Base-by-base conservation (phyloP, 2,888 invertebrate species). In the Xestia xanthographa region DNA sequence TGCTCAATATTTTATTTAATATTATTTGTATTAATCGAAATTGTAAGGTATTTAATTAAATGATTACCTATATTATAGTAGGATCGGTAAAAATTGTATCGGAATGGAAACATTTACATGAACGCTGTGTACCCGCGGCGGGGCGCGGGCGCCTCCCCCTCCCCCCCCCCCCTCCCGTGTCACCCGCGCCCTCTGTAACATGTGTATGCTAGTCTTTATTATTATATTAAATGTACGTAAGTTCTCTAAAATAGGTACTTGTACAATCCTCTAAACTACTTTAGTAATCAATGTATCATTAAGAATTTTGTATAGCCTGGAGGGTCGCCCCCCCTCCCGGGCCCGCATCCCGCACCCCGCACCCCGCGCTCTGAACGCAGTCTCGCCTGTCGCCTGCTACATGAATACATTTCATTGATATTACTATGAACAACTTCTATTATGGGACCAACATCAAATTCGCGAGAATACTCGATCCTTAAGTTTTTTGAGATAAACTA, bases 181-280 rank as follows among this genome's bases (percentile, higher is more conserved):
- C 68, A 53, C 5, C 29, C 38, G 66, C 62, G 58, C 41, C 29
- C 41, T 20, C 72, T 91, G 89, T 91, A 91, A 94, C 91, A 93
- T 94, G 94, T 95, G 92, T 96, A 96, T 96, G 96, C 96, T 96
- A 96, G 96, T 96, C 96, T 96, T 94, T 95, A 95, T 93, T 92
- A 94, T 93, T 95, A 94, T 93, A 94, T 93, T 95, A 94, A 93
- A 63, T 92, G 93, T 93, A 92, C 90, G 92, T 81, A 78, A 78
- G 93, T 92, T 92, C 90, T 92, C 87, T 92, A 88, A 86, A 87
- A 89, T 92, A 92, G 88, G 88, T 90, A 89, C 89, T 91, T 92
- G 91, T 92, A 83, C 87, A 83, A 90, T 90, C 86, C 88, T 90
- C 89, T 87, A 84, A 71, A 77, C 90, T 94, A 92, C 92, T 93